Evolutionary conservation across 2,113 vertebrate genomes (phyloP).

Genomic region (Tursiops truncatus): DNA sequence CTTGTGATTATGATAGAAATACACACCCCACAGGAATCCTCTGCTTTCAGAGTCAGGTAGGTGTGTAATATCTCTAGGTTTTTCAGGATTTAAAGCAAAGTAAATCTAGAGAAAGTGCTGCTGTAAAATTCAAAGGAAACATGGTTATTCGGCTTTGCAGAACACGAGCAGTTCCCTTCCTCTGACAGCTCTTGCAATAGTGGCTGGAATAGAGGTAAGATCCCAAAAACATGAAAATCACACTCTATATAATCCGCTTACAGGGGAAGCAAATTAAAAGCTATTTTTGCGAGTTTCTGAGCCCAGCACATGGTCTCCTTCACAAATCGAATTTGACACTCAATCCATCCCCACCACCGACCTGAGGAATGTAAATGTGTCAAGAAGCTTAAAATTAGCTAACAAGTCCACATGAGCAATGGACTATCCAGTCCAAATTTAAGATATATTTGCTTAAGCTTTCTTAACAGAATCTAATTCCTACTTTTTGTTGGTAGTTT

Average conservation of each 20-base stretch:
- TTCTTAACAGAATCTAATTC: slow-evolving; percentile 14
- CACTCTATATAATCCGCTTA: slow-evolving; percentile 51
- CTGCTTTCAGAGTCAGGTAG: neutral
- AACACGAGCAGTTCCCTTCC: neutral
- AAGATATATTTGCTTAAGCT: neutral
- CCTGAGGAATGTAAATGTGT: neutral
- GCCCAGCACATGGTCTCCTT: neutral
- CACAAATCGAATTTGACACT: neutral
- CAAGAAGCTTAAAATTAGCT: neutral
- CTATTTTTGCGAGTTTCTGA: slow-evolving; percentile 18
- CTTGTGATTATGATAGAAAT: slow-evolving; percentile 18
- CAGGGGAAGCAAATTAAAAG: slow-evolving; percentile 47
- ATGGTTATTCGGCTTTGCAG: neutral
- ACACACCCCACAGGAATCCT: neutral
- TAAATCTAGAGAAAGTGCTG: neutral
- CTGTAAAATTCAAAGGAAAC: neutral
- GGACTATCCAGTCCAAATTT: neutral
- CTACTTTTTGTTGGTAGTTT: neutral
- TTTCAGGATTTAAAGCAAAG: neutral
- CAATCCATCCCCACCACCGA: neutral
- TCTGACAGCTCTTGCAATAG: neutral
- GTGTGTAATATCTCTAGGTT: neutral
- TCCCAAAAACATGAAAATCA: slow-evolving; percentile 16
- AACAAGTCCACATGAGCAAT: neutral
- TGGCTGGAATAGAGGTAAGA: slow-evolving; percentile 21